phyloP scores from a whole-genome alignment of 92 coral and sea anemone genomes.

The Hydrozoanthus gracilis region DNA sequence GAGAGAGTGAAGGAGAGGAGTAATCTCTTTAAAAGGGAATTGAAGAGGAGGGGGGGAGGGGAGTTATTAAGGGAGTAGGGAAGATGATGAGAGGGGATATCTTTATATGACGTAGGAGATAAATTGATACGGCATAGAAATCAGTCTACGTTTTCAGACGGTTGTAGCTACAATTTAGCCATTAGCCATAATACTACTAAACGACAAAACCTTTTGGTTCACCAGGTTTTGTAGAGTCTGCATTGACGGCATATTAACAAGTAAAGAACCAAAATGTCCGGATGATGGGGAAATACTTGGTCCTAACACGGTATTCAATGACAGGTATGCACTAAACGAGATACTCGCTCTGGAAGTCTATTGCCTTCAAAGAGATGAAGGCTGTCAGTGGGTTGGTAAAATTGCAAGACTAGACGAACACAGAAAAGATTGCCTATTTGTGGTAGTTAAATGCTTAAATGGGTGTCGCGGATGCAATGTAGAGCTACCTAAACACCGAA shows the following conservation, averaged over 20 bases:
- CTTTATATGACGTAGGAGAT: too few species aligned
- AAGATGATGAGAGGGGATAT: too few species aligned
- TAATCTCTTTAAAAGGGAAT: too few species aligned
- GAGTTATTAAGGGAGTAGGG: too few species aligned
- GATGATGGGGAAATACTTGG: constrained; percentile 61
- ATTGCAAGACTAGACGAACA: constrained; percentile 56
- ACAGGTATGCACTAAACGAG: constrained; percentile 79
- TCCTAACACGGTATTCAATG: constrained; percentile 60
- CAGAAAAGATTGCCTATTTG: constrained; percentile 64
- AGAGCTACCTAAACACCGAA: constrained; percentile 56
- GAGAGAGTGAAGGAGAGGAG: too few species aligned
- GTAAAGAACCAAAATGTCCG: constrained; percentile 69
- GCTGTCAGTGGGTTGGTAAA: constrained; percentile 84
- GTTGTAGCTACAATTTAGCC: not conserved
- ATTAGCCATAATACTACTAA: not conserved
- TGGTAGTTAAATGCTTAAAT: constrained; percentile 69
- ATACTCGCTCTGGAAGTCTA: constrained; percentile 69
- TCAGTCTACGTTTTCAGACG: not conserved
- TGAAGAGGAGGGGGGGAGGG: too few species aligned
- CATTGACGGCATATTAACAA: constrained; percentile 48
- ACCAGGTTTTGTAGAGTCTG: constrained; percentile 70
- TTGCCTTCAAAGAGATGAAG: constrained; percentile 67
- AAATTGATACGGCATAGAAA: too few species aligned
- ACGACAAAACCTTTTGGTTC: not conserved
- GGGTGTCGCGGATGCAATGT: constrained; percentile 61